These are phyloP conservation scores for Drosophila nr. fundita DNA, from an alignment of 2,888 invertebrate genomes.

Conservation along the genomic window DNA sequence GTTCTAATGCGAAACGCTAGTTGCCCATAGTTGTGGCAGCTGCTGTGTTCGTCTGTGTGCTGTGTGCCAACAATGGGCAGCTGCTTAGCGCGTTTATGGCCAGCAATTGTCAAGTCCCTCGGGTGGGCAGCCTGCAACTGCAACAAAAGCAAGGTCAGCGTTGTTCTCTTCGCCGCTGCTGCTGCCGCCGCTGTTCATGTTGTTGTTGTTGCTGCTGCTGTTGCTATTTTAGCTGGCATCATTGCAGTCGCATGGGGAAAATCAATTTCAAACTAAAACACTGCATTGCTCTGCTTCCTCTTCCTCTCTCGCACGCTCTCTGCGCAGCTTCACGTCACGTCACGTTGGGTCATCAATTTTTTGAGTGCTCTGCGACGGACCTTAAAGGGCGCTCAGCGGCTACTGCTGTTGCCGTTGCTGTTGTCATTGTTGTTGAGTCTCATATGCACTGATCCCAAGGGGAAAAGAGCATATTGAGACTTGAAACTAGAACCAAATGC, in stretches of 20 bases:
- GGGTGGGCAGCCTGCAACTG: slow-evolving; percentile 46
- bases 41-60: slow-evolving; percentile 5
- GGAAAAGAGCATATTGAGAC: neutral
- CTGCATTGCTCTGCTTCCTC: slow-evolving; percentile 55
- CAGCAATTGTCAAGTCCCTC: slow-evolving; percentile 77
- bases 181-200: slow-evolving; percentile 5
- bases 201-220: slow-evolving; percentile 12
- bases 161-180: slow-evolving; percentile 22
- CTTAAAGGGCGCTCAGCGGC: slow-evolving; percentile 68
- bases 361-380: slow-evolving; percentile 71
- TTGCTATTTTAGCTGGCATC: slow-evolving; percentile 28
- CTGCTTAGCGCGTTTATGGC: slow-evolving; percentile 80
- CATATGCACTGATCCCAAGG: slow-evolving; percentile 3
- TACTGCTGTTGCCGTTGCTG: slow-evolving; percentile 42
- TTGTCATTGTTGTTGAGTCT: slow-evolving; percentile 64
- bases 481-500: neutral
- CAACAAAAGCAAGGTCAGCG: slow-evolving; percentile 72
- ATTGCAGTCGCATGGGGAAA: slow-evolving; percentile 69
- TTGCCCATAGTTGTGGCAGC: slow-evolving; percentile 38
- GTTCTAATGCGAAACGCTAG: slow-evolving; percentile 62
- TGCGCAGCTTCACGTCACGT: slow-evolving; percentile 63
- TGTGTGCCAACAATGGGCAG: slow-evolving; percentile 63
- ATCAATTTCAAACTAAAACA: slow-evolving; percentile 75
- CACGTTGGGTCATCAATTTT: slow-evolving; percentile 82
- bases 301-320: neutral